Conservation (phyloP, 2,113 vertebrate species). For the Pollachius pollachius region DNA sequence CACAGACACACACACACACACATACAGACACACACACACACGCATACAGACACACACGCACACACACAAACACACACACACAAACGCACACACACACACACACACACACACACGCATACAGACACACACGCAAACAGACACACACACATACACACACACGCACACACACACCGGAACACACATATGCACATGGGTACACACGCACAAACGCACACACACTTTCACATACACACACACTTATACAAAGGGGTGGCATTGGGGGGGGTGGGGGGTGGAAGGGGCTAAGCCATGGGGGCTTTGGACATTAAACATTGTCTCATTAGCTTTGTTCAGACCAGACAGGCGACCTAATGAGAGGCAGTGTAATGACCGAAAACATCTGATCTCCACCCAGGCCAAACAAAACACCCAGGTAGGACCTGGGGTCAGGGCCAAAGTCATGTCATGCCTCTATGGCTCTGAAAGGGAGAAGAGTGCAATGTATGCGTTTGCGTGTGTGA, state of each 20-base stretch:
- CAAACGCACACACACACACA: neutral
- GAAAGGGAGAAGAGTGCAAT: conserved; percentile 10
- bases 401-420: conserved; percentile 64
- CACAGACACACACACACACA: conserved; percentile 40
- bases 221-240: conserved; percentile 24
- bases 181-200: conserved; percentile 28
- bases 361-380: conserved; percentile 73
- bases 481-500: no score
- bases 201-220: neutral
- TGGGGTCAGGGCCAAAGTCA: conserved; percentile 75
- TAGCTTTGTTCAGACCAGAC: conserved; percentile 72
- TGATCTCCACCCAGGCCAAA: conserved; percentile 69
- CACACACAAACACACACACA: neutral
- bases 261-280: conserved; percentile 42
- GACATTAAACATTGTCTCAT: conserved; percentile 83
- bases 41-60: neutral
- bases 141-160: conserved; percentile 34
- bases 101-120: neutral
- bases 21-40: neutral
- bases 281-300: conserved; percentile 48
- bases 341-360: conserved; percentile 68
- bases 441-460: conserved; percentile 52
- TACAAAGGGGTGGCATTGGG: conserved; percentile 21
- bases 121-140: conserved; percentile 1
- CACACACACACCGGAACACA: conserved; percentile 21